Evolutionary conservation across 2,888 invertebrate genomes (phyloP), one percentile per base, ranked within the genome.

Genomic region (Bugula neritina): DNA sequence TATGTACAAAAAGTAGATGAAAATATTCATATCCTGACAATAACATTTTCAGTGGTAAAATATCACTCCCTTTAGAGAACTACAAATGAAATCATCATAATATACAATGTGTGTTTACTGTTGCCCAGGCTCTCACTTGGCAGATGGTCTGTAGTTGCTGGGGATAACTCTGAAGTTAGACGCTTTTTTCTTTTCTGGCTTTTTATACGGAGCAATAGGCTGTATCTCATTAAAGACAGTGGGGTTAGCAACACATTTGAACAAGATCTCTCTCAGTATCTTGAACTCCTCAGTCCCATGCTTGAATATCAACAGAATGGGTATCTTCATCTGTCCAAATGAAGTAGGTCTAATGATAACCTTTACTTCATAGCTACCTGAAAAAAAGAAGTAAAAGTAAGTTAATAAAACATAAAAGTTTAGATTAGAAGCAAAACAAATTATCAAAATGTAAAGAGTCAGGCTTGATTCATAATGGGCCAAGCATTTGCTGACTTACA

Each of bases 251-350:
- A 63, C 31, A 63, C 29, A 63, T 17, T 31, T 13, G 63, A 25
- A 63, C 31, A 63, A 1, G 13, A 63, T 63, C 63, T 63, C 63
- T 34, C 63, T 27, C 31, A 63, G 10, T 31, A 63, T 63, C 10
- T 27, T 34, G 10, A 31, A 31, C 31, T 63, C 29, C 29, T 31
- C 63, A 2, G 31, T 31, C 10, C 25, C 10, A 17, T 31, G 29
- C 2, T 27, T 21, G 27, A 63, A 63, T 27, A 10, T 31, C 25
- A 63, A 63, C 5, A 63, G 63, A 5, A 63, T 27, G 27, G 63
- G 63, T 31, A 63, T 63, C n/a, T 31, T 63, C 31, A 31, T 27
- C 5, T 3, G 27, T 31, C 63, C 34, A 63, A 3, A 31, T 13
- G 21, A 13, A 31, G 31, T 63, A 2, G 63, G 63, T 31, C 25